phyloP scores from a whole-genome alignment of 92 coral and sea anemone species.

The Muricea muricata region DNA sequence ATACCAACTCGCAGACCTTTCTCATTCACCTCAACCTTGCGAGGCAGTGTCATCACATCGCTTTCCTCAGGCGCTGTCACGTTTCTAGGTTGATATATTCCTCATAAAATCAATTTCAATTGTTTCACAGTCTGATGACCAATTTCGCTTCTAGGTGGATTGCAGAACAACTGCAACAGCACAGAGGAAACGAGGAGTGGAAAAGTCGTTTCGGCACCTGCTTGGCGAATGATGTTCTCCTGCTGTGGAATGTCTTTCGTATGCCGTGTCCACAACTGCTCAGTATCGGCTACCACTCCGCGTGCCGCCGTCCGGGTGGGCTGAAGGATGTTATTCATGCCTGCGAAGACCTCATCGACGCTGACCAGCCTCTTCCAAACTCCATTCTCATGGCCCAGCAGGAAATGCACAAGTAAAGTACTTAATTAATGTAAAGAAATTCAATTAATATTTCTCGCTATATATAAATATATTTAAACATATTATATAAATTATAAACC shows the following conservation, averaged over 20 bases:
- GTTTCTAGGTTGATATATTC: no score
- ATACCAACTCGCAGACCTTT: neutral
- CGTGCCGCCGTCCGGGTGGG: neutral
- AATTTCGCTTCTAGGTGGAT: no score
- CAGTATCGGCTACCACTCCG: neutral
- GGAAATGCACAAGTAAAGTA: neutral
- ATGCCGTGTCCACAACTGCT: neutral
- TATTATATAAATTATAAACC: no score
- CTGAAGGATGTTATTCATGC: neutral
- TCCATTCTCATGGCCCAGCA: neutral
- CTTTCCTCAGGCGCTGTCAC: neutral
- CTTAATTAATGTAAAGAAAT: no score
- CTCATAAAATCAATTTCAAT: no score
- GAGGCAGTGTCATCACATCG: neutral
- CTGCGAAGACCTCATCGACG: neutral
- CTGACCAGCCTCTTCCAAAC: neutral
- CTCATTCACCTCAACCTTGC: neutral
- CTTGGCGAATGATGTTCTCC: neutral
- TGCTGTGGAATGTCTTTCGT: neutral
- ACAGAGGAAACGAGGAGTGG: neutral
- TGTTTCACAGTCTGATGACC: no score
- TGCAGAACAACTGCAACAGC: neutral
- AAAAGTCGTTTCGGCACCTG: neutral
- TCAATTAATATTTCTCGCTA: no score
- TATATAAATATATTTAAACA: no score